Evolutionary conservation across 2,888 invertebrate genomes (phyloP).

Genomic region (Ptycholaimellus sp.): DNA sequence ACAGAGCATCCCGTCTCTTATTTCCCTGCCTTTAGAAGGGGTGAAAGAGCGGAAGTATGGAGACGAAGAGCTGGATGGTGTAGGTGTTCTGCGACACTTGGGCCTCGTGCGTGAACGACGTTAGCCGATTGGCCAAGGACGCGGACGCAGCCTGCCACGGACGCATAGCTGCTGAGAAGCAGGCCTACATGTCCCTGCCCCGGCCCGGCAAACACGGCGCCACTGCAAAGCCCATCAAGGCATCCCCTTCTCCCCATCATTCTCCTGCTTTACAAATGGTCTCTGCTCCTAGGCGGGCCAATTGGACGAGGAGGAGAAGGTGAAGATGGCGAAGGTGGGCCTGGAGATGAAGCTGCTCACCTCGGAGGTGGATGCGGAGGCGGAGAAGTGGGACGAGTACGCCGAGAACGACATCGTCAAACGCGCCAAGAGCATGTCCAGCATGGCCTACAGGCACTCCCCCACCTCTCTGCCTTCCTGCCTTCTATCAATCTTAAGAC

Average conservation of each 20-base stretch:
- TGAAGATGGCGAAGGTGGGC: constrained; percentile 76
- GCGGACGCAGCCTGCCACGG: constrained; percentile 22
- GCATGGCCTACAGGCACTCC: constrained; percentile 98
- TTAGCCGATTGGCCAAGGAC: constrained; percentile 37
- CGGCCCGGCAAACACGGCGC: constrained; percentile 36
- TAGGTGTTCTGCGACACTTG: constrained; percentile 24
- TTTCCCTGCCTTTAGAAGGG: no score
- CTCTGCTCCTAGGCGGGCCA: constrained; percentile 4
- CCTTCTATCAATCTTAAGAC: no score
- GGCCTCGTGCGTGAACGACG: constrained; percentile 56
- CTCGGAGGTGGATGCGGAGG: constrained; percentile 62
- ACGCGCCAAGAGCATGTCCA: constrained; percentile 91
- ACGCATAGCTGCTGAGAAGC: constrained; percentile 36
- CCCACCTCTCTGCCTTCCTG: no score
- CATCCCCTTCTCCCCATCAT: not conserved
- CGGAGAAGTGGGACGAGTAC: constrained; percentile 67
- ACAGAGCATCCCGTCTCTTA: no score
- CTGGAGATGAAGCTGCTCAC: constrained; percentile 86
- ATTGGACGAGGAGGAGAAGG: constrained; percentile 8
- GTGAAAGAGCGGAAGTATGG: no score
- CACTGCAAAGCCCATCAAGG: not conserved
- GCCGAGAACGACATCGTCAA: constrained; percentile 47
- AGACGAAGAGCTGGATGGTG: no score
- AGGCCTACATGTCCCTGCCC: constrained; percentile 73
- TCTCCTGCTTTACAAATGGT: constrained; percentile 6